A percentile compares a stretch with the other conserved stretches of the same genome.
Conservation (phyloP, 2,888 invertebrate species). For the Caenorhabditis becei region DNA sequence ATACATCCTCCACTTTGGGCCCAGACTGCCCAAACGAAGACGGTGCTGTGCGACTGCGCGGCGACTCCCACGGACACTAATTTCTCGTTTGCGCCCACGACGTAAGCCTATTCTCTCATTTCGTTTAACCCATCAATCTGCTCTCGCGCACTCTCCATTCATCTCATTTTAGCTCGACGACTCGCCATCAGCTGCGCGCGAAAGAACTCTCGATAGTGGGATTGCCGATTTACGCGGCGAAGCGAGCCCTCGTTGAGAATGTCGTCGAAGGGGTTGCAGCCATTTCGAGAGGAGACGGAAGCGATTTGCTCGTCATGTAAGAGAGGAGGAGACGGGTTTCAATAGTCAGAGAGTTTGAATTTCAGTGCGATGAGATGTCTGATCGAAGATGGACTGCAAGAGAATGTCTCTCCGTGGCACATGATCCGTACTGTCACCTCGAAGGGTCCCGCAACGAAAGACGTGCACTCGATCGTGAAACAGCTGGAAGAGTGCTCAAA, state of each 20-base stretch:
- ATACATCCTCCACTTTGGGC: constrained; percentile 75
- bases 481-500: constrained; percentile 76
- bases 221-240: constrained; percentile 78
- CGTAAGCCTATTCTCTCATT: constrained; percentile 45
- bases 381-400: constrained; percentile 90
- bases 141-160: constrained; percentile 3
- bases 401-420: constrained; percentile 83
- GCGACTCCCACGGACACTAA: constrained; percentile 43
- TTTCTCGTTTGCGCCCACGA: constrained; percentile 58
- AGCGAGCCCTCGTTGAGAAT: constrained; percentile 76
- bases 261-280: constrained; percentile 80
- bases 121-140: constrained; percentile 37
- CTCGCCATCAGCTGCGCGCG: constrained; percentile 73
- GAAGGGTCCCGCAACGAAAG: constrained; percentile 77
- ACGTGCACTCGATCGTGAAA: constrained; percentile 74
- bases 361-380: constrained; percentile 91
- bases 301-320: constrained; percentile 48
- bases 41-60: constrained; percentile 73
- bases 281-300: constrained; percentile 64
- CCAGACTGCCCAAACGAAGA: constrained; percentile 65
- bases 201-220: constrained; percentile 79
- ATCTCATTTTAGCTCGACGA: constrained; percentile 55
- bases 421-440: constrained; percentile 76
- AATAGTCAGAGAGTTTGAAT: constrained; percentile 83
- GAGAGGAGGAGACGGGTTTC: not conserved